A percentile compares a stretch with the other conserved stretches of the same genome.
These are phyloP conservation scores for Jaculus jaculus DNA, from an alignment of 2,113 vertebrate species.

Conservation along the genomic window DNA sequence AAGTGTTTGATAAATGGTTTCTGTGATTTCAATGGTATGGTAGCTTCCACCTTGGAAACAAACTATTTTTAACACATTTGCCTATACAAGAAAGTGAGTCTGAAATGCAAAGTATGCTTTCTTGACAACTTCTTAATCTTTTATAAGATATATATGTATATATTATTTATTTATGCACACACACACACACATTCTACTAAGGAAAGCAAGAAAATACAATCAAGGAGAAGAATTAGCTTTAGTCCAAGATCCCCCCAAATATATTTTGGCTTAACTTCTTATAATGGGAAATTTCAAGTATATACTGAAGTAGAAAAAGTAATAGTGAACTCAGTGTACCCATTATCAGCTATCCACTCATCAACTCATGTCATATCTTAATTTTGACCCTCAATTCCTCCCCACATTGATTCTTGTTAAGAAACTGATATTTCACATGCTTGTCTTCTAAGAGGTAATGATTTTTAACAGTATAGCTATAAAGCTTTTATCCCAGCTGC, in stretches of 20 bases:
- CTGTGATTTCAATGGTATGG: background rate
- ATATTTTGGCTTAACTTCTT: background rate
- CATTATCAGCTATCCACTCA: background rate
- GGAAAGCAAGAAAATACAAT: background rate
- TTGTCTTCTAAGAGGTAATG: conserved; percentile 10
- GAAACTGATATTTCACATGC: background rate
- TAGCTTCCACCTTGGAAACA: background rate
- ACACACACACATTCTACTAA: background rate
- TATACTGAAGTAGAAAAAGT: background rate
- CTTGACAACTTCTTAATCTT: background rate
- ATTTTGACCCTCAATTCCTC: background rate
- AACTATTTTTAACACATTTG: background rate
- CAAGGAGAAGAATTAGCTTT: background rate
- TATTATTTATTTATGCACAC: background rate
- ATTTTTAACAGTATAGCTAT: background rate
- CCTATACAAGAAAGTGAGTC: background rate
- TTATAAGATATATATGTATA: background rate
- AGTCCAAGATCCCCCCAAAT: background rate
- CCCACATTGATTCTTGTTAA: background rate
- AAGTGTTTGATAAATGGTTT: background rate
- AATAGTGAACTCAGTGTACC: background rate
- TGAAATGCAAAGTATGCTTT: conserved; percentile 1
- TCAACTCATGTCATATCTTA: background rate
- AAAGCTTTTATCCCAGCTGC: background rate
- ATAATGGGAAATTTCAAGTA: background rate